Base-by-base conservation (phyloP, 2,888 invertebrate genomes). In the Malthinus seriepunctatus region DNA sequence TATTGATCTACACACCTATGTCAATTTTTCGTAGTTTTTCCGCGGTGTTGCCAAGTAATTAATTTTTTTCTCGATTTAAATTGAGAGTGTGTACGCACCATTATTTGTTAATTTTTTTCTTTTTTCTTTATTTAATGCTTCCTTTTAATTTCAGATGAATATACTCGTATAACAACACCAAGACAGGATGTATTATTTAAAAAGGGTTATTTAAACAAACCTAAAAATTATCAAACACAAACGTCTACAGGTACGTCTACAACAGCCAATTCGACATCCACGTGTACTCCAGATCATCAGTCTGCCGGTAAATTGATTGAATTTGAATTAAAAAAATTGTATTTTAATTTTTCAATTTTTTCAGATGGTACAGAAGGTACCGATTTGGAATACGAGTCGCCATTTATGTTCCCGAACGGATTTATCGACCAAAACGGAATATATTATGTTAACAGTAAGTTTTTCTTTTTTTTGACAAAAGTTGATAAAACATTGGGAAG, bases 171-270 rank as follows among this genome's bases (percentile, higher is more conserved):
- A 70, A 86, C 86, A 53, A 87, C 88, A 37, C 88, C 88, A 31
- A 79, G 88, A 65, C 87, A 87, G 77, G 88, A 88, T 74, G 84
- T 88, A 64, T 79, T 88, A 67, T 87, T 88, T 76, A 87, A 87
- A 76, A 87, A 87, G 76, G 86, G 87, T 62, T 87, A 87, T 76
- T 76, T 87, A 65, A 83, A 82, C 67, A 82, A 82, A 67, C 84
- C 83, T 68, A 83, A 81, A 63, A 79, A 74, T 52, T 77, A 76
- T 61, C 76, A 76, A 58, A 78, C 75, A 48, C 78, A 78, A 71
- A 77, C 77, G 37, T 74, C 73, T 8, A 76, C 76, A 31, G 75
- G 76, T 48, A 75, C 71, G 32, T 74, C 75, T 11, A 75, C 75
- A 31, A 77, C 78, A 5, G 68, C 67, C 6, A 67, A 67, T 42